Evolutionary conservation across 2,888 invertebrate species (phyloP).

Genomic region (Eupithecia subfuscata): DNA sequence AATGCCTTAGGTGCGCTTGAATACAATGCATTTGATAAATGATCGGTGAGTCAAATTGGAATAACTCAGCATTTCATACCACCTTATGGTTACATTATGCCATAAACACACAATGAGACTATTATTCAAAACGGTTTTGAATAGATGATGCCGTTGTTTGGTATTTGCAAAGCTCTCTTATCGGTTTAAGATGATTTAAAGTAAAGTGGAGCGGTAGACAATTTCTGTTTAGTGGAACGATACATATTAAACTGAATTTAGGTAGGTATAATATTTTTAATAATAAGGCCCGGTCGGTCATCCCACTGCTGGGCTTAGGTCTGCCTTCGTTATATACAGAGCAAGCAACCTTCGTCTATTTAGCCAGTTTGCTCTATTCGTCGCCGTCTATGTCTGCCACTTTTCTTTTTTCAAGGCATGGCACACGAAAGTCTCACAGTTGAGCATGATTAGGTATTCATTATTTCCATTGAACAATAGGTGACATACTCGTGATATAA

Average conservation of each 20-base stretch:
- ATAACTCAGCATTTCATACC: conserved; percentile 50
- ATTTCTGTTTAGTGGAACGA: neutral
- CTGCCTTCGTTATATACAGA: too few species aligned
- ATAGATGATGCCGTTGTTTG: conserved; percentile 39
- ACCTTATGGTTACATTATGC: conserved; percentile 44
- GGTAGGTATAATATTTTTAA: neutral
- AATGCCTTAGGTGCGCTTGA: conserved; percentile 1
- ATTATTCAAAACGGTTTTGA: conserved; percentile 43
- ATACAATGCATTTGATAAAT: conserved; percentile 63
- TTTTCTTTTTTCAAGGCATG: neutral
- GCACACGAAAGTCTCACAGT: neutral
- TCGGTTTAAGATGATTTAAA: neutral
- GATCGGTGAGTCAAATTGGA: conserved; percentile 68
- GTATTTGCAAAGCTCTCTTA: conserved; percentile 19
- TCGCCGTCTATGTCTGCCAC: neutral
- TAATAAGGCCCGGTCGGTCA: neutral
- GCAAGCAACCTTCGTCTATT: too few species aligned
- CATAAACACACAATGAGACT: conserved; percentile 44
- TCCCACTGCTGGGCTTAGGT: too few species aligned
- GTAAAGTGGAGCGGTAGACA: neutral
- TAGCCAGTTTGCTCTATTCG: neutral
- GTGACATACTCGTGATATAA: conserved; percentile 18
- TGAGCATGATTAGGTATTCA: neutral
- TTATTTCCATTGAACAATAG: conserved; percentile 13
- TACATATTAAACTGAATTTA: neutral